Evolutionary conservation across 1,140 invertebrate genomes (phyloP).

Genomic region (Prorops nasuta): DNA sequence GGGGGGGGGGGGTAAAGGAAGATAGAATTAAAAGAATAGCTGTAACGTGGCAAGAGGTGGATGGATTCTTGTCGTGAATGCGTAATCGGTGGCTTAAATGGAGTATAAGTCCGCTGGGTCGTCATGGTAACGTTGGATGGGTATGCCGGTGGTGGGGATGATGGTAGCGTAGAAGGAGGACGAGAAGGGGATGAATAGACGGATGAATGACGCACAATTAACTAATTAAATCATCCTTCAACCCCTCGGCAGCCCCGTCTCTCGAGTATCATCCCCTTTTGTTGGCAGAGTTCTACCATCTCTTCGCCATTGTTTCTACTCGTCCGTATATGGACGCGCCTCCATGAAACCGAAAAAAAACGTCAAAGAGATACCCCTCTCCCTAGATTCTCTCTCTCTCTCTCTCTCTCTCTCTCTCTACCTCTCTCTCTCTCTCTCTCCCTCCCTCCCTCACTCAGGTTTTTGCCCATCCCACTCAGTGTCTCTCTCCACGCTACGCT

Average conservation of each 20-base stretch:
- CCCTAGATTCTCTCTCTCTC: conserved; percentile 11
- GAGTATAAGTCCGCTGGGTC: conserved; percentile 37
- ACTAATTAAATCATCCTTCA: conserved; percentile 57
- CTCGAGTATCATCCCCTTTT: conserved; percentile 51
- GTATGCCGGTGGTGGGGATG: conserved; percentile 29
- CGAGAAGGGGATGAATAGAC: conserved; percentile 51
- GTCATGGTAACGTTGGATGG: conserved; percentile 47
- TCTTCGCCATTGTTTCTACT: conserved; percentile 38
- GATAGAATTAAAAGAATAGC: background rate
- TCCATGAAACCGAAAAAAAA: conserved; percentile 7
- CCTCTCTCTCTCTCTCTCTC: no score
- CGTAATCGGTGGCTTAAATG: conserved; percentile 24
- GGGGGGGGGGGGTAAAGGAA: background rate
- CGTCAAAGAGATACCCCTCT: background rate
- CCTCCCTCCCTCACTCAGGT: no score
- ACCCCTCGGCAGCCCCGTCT: conserved; percentile 48
- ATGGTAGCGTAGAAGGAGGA: conserved; percentile 27
- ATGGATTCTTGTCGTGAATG: conserved; percentile 16
- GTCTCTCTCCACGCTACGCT: no score
- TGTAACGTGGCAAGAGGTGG: background rate
- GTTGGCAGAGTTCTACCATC: conserved; percentile 41
- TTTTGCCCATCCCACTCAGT: no score
- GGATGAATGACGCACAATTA: conserved; percentile 58
- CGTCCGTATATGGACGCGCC: background rate
- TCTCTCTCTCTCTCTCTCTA: background rate